Base-by-base conservation (phyloP, 1,140 invertebrate genomes). In the Aplysia californica region DNA sequence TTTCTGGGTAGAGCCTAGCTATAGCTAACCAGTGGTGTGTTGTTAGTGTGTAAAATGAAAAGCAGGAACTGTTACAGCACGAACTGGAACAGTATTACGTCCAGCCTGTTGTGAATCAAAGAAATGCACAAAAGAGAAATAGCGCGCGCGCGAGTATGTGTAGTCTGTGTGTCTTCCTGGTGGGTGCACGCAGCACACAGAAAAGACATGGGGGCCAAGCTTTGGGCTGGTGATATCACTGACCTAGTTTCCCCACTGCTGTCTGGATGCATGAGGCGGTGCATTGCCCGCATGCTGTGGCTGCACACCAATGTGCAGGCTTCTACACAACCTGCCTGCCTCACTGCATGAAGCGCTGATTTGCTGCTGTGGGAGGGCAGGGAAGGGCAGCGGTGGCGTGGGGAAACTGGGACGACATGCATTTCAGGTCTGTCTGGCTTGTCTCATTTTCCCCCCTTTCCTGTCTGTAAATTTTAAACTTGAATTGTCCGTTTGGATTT, bases 301-400 rank as follows among this genome's bases (percentile, higher is more conserved):
- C 61, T 65, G 61, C 61, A 65, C 61, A 65, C 26, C 26, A 44
- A 41, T 71, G 68, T 56, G 3, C 50, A 71, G 50, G 26, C 21
- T 55, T 56, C 70, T 61, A 73, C 70, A 73, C 70, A 73, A 73
- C 70, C 55, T 73, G 70, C 70, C 70, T 73, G 70, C 55, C 36
- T 3, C 68, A 56, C 36, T 56, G 68, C 68, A 71, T 71, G 31
- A 38, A 71, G 39, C 31, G 68, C 68, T 56, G 68, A 68, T 71
- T 71, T 71, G 41, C 68, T 71, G 68, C 68, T 58, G 50, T 71
- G 50, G 68, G 26, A 35, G 31, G 38, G 58, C 23, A 29, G 56
- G 70, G 70, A n/a, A 61, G 36, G 70, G 31, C 39, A 20, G 68
- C 10, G 68, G 68, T 39, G 68, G n/a, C 26, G 23, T 29, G 50